Evolutionary conservation across 2,888 invertebrate genomes (phyloP), one percentile per base, ranked within the genome.

Genomic region (Microplitis manilae): DNA sequence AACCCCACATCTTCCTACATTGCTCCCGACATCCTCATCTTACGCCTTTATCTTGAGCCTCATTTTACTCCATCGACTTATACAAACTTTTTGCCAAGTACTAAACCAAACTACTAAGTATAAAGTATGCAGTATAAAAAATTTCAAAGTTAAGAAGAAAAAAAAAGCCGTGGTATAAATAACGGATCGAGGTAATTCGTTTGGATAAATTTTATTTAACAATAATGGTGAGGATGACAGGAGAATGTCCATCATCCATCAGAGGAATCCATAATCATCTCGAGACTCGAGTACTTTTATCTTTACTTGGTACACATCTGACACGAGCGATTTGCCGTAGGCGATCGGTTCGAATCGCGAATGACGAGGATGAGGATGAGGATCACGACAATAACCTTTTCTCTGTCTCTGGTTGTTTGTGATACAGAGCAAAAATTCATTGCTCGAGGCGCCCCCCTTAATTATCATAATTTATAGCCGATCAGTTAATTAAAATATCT

Each of bases 401-500:
- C 59, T 71, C 77, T 70, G 30, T 50, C 8, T 13, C 50, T 13
- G 50, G 62, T n/a, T 62, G 17, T 65, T 65, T 38, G 13, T 9
- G 82, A 82, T 80, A 83, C 82, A 84, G 82, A 83, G 82, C 83
- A 65, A 65, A 65, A 20, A 20, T 65, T 20, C 20, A 79, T 76
- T 79, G 79, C 79, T 79, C 77, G 76, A 76, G 68, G 50, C 77
- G 75, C 71, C 75, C 65, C 78, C 80, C 82, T 83, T 82, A 84
- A 88, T 88, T 86, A 88, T 85, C 87, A 87, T 89, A 89, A 88
- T 88, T 88, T 89, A 88, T 88, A 83, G 87, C 85, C 86, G 81
- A 86, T 86, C 84, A 84, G 84, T 85, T 88, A 88, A 88, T 89
- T 88, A 89, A 88, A 88, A 88, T 88, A 88, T 89, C 88, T 86